Evolutionary conservation across 2,797 vertebrate species (phyloP).

Genomic region (Fundulus diaphanus): DNA sequence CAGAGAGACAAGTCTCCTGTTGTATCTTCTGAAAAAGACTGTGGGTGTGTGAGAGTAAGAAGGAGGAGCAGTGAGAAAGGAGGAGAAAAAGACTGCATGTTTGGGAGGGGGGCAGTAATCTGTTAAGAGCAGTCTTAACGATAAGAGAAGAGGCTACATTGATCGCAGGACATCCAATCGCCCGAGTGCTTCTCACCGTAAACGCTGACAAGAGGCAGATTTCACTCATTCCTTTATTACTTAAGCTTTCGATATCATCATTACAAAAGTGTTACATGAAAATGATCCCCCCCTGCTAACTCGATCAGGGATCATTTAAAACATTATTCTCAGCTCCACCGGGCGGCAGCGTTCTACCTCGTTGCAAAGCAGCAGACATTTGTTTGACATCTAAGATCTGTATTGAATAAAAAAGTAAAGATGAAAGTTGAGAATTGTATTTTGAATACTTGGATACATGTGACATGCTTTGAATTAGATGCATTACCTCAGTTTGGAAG

Average conservation of each 20-base stretch:
- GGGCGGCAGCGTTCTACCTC: background rate
- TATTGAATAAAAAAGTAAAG: background rate
- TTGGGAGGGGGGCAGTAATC: constrained; percentile 76
- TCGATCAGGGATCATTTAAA: constrained; percentile 58
- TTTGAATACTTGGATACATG: background rate
- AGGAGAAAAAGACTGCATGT: constrained; percentile 49
- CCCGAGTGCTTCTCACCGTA: constrained; percentile 78
- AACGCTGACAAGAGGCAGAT: constrained; percentile 82
- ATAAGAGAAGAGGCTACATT: constrained; percentile 77
- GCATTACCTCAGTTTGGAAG: background rate
- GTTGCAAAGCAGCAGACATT: constrained; percentile 13
- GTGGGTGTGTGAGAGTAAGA: constrained; percentile 37
- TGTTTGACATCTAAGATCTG: background rate
- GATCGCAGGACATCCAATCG: constrained; percentile 79
- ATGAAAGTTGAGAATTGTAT: constrained; percentile 1
- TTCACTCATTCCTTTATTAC: constrained; percentile 72
- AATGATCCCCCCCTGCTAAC: constrained; percentile 74
- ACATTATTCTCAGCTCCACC: constrained; percentile 29
- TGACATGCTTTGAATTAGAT: background rate
- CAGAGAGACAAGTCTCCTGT: constrained; percentile 20
- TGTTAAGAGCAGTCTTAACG: constrained; percentile 83
- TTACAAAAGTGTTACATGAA: constrained; percentile 77
- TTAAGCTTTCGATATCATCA: constrained; percentile 65
- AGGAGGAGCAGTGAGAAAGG: constrained; percentile 54
- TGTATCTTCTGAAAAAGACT: constrained; percentile 27